Percentiles rank a stretch among this genome's conserved stretches.
phyloP scores from a whole-genome alignment of 2,888 invertebrate species.

The Polia nebulosa region DNA sequence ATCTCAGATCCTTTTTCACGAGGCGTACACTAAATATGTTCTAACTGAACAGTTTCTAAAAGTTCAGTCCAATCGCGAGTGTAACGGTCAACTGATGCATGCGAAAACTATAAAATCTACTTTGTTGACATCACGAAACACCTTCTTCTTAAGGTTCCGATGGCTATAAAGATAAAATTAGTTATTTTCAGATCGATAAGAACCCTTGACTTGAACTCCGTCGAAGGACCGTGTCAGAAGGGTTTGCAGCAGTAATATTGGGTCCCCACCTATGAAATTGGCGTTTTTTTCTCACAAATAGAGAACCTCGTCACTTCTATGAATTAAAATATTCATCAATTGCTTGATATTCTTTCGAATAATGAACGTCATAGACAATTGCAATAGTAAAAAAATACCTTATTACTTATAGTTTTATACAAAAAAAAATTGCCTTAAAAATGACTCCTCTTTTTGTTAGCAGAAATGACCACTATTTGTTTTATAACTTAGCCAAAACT shows the following conservation, averaged over 20 bases:
- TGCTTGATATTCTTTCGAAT: too few species aligned
- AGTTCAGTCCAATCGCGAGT: constrained; percentile 65
- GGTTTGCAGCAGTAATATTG: not conserved
- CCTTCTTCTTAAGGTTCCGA: constrained; percentile 48
- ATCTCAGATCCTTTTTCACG: constrained; percentile 22
- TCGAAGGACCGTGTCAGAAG: not conserved
- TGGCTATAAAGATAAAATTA: constrained; percentile 51
- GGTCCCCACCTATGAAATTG: too few species aligned
- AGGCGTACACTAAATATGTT: constrained; percentile 49
- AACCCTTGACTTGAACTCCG: constrained; percentile 11
- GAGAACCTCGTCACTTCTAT: too few species aligned
- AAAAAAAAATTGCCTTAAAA: too few species aligned
- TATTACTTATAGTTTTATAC: too few species aligned
- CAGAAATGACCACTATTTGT: too few species aligned
- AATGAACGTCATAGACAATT: too few species aligned
- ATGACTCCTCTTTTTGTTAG: too few species aligned
- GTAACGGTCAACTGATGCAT: constrained; percentile 68
- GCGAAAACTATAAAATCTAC: constrained; percentile 71
- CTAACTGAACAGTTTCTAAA: constrained; percentile 51
- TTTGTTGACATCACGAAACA: constrained; percentile 67
- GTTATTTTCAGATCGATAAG: constrained; percentile 27
- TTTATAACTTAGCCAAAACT: too few species aligned
- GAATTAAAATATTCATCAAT: too few species aligned
- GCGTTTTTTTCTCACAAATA: too few species aligned
- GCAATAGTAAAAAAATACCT: too few species aligned